Percentiles rank a stretch among this genome's conserved stretches.
Conservation (phyloP, 2,797 vertebrate species). For the Sebastes iracundus region DNA sequence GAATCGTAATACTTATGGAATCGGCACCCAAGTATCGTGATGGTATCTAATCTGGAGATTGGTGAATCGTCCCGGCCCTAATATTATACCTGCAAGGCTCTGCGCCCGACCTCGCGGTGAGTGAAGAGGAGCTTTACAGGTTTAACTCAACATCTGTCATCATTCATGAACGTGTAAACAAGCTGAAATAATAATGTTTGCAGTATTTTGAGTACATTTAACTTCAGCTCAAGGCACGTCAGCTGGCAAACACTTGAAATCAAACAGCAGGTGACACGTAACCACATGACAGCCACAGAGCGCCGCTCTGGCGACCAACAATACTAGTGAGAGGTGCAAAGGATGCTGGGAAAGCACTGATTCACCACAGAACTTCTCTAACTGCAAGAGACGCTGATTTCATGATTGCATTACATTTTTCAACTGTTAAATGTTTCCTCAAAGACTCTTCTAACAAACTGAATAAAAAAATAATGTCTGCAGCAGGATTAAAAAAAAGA, state of each 20-base stretch:
- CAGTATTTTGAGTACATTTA: not conserved
- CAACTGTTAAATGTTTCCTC: not conserved
- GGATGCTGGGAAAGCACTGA: not conserved
- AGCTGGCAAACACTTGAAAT: not conserved
- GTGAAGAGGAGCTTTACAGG: too few species aligned
- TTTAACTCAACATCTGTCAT: not conserved
- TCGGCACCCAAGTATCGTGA: too few species aligned
- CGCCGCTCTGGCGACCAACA: not conserved
- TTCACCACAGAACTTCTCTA: not conserved
- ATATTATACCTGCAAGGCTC: too few species aligned
- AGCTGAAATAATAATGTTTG: not conserved
- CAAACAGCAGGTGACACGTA: slow-evolving; percentile 3
- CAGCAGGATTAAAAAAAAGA: not conserved
- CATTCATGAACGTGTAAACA: not conserved
- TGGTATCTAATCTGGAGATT: too few species aligned
- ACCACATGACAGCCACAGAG: slow-evolving; percentile 6
- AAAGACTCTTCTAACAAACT: not conserved
- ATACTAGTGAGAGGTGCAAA: not conserved
- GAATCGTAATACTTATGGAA: too few species aligned
- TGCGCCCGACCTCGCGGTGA: too few species aligned
- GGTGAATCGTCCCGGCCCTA: too few species aligned
- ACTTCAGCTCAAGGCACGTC: not conserved
- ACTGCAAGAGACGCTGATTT: not conserved
- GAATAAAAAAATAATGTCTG: not conserved
- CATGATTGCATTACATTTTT: not conserved